Conservation (phyloP, 2,797 vertebrate species). For the Rhynchonycteris naso region DNA sequence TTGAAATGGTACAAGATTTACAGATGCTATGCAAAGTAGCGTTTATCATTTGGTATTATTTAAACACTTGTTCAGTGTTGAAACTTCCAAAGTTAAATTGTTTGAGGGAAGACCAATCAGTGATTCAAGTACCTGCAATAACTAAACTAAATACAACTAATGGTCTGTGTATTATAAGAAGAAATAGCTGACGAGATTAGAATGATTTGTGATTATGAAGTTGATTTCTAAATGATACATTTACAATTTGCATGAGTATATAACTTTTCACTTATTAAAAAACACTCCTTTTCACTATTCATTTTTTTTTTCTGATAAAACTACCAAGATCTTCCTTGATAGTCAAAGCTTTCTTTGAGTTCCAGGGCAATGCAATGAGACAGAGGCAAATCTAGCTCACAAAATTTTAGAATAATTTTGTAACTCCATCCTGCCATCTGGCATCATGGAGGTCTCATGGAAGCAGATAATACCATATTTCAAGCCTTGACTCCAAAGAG, state of each 20-base stretch:
- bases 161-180: background rate
- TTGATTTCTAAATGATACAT: slow-evolving; percentile 2
- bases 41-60: slow-evolving; percentile 30
- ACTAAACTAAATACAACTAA: background rate
- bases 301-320: slow-evolving; percentile 41
- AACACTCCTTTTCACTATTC: slow-evolving; percentile 14
- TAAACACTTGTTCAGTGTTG: background rate
- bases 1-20: slow-evolving; percentile 13
- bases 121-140: background rate
- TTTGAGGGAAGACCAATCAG: background rate
- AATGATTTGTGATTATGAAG: slow-evolving; percentile 39
- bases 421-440: background rate
- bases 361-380: background rate
- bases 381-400: background rate
- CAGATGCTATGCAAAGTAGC: background rate
- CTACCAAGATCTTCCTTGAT: background rate
- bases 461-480: background rate
- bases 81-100: slow-evolving; percentile 40
- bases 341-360: background rate
- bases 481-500: background rate
- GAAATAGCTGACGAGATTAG: background rate
- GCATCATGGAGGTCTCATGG: background rate
- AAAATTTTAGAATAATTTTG: slow-evolving; percentile 13
- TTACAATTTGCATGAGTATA: background rate
- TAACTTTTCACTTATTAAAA: slow-evolving; percentile 39